Evolutionary conservation across 2,888 invertebrate genomes (phyloP).

Genomic region (Apotomis betuletana): DNA sequence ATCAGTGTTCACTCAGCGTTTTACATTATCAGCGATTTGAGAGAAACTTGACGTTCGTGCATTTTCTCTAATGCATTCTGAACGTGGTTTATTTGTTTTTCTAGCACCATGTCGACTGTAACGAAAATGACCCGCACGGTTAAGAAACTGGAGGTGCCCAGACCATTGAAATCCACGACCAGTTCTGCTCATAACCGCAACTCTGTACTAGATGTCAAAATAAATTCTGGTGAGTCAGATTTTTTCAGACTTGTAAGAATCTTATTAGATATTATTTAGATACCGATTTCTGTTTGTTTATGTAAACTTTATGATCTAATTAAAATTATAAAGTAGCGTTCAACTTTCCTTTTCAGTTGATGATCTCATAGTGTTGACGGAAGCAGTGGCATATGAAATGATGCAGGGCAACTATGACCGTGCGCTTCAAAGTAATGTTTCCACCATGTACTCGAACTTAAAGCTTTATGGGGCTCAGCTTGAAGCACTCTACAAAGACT

Average conservation of each 20-base stretch:
- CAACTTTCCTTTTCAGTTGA: slow-evolving; percentile 84
- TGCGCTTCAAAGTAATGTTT: slow-evolving; percentile 88
- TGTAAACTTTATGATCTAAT: not conserved
- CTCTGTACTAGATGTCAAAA: slow-evolving; percentile 80
- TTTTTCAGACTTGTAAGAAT: slow-evolving; percentile 45
- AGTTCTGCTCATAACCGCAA: slow-evolving; percentile 81
- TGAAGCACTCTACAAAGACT: slow-evolving; percentile 92
- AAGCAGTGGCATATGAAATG: slow-evolving; percentile 90
- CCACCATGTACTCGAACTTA: slow-evolving; percentile 90
- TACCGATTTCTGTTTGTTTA: not conserved
- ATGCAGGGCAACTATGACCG: slow-evolving; percentile 89
- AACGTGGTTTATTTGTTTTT: slow-evolving; percentile 50
- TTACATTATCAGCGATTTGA: slow-evolving; percentile 46
- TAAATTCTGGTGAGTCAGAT: slow-evolving; percentile 73
- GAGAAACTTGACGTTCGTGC: slow-evolving; percentile 18
- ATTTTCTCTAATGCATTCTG: slow-evolving; percentile 12
- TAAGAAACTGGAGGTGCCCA: slow-evolving; percentile 89
- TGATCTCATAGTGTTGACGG: slow-evolving; percentile 91
- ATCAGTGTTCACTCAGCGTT: slow-evolving; percentile 46
- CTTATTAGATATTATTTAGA: slow-evolving; percentile 42
- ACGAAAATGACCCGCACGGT: slow-evolving; percentile 87
- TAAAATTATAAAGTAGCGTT: slow-evolving; percentile 38
- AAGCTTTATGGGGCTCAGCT: slow-evolving; percentile 91
- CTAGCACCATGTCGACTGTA: slow-evolving; percentile 82
- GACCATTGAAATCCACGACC: slow-evolving; percentile 87